Base-by-base conservation (phyloP, 2,888 invertebrate species). In the Slavum lentiscoides region DNA sequence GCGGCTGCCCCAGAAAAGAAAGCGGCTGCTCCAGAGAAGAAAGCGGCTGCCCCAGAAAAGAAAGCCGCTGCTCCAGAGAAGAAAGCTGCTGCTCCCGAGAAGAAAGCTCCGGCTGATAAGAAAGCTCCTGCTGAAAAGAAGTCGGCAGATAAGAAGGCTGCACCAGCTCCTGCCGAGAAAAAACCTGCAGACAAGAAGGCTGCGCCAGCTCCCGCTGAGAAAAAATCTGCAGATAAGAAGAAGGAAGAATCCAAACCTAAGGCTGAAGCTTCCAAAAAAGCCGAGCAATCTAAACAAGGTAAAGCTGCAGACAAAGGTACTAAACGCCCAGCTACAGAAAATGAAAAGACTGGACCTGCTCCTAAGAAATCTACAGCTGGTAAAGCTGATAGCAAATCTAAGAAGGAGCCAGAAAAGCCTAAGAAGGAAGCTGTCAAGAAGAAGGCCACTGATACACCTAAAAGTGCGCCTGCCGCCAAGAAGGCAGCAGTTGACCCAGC, bases 211-310 rank as follows among this genome's bases (percentile, higher is more conserved):
- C 55, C 82, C 0, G 49, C 82, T 59, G 84, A 83, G 39, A 84
- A 82, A 83, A 87, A 87, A 82, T 74, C 86, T 15, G 83, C 85
- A 17, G 87, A 87, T 75, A 90, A 90, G 85, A 88, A 90, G 85
- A 87, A 87, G 84, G 91, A 89, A 85, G 91, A 89, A 86, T 7
- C 76, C 17, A 90, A 89, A 86, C 85, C 85, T 17, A 83, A 83
- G 43, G 87, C 88, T 49, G 87, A 86, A 39, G 83, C 85, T 30
- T 84, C 88, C n/a, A 87, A 87, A 19, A 86, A 87, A 7, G 84
- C 85, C 67, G 84, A 86, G 64, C 84, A 86, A 17, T 82, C 83
- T 58, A 72, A 83, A 53, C 82, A 77, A 43, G 74, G 82, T 64
- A 77, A 77, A 21, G 37, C 82, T 69, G 67, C 74, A 6, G 82